phyloP scores from a whole-genome alignment of 1,140 invertebrate species.

The Myzus persicae region DNA sequence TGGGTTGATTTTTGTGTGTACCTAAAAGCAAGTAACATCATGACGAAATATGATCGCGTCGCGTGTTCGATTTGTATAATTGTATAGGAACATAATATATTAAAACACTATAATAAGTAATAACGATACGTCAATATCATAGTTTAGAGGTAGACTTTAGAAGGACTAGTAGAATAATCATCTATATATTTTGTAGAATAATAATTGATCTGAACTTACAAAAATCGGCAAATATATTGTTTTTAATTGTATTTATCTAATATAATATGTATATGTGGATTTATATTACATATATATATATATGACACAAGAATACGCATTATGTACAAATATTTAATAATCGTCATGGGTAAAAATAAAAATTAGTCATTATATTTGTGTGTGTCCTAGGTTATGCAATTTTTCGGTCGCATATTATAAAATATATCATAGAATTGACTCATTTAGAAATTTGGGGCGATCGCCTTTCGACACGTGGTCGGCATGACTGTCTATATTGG shows the following conservation, averaged over 20 bases:
- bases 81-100: not conserved
- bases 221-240: too few relatives aligned
- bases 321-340: not conserved
- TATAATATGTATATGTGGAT: not conserved
- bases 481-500: not conserved
- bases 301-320: not conserved
- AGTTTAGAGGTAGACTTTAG: not conserved
- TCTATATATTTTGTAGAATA: not conserved
- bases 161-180: not conserved
- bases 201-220: not conserved
- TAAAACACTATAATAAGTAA: not conserved
- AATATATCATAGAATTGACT: not conserved
- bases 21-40: not conserved
- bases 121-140: not conserved
- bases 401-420: not conserved
- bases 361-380: conserved; percentile 3
- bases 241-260: not conserved
- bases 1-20: not conserved
- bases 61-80: not conserved
- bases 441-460: not conserved
- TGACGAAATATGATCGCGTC: not conserved
- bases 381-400: not conserved
- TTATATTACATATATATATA: not conserved
- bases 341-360: not conserved
- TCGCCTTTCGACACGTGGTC: not conserved